Conservation (phyloP, 2,888 invertebrate genomes). For the Epirrita christyi region DNA sequence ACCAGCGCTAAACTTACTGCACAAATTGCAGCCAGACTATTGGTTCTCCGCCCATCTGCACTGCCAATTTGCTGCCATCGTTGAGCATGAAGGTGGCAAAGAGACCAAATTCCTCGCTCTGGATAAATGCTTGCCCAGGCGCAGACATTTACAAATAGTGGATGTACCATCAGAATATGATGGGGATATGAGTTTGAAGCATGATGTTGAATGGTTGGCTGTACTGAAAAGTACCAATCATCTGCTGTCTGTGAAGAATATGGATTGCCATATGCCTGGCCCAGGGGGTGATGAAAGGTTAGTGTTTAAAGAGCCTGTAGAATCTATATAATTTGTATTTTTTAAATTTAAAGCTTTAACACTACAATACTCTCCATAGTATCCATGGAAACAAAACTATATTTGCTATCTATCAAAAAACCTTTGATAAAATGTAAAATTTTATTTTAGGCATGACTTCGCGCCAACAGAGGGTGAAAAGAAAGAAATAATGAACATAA, state of each 20-base stretch:
- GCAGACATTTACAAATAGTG: constrained; percentile 95
- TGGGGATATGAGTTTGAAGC: constrained; percentile 84
- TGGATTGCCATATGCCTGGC: constrained; percentile 92
- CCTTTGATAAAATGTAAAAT: neutral
- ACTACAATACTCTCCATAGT: neutral
- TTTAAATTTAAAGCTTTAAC: neutral
- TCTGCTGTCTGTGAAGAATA: constrained; percentile 89
- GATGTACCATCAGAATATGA: constrained; percentile 85
- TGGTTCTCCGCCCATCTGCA: constrained; percentile 99
- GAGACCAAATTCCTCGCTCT: constrained; percentile 94
- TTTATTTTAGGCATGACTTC: constrained; percentile 87
- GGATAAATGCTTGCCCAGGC: constrained; percentile 97
- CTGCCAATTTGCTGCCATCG: constrained; percentile 95
- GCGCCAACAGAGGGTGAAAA: constrained; percentile 91
- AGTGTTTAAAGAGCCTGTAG: constrained; percentile 22
- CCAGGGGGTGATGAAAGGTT: constrained; percentile 88
- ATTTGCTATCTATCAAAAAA: neutral
- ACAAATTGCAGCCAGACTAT: constrained; percentile 91
- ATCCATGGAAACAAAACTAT: neutral
- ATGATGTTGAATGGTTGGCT: constrained; percentile 98
- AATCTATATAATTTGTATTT: constrained; percentile 2
- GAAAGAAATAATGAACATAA: constrained; percentile 84
- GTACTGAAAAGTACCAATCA: constrained; percentile 95
- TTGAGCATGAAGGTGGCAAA: constrained; percentile 87
- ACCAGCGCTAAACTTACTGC: constrained; percentile 92